Evolutionary conservation across 2,797 vertebrate genomes (phyloP).

Genomic region (Saguinus oedipus): DNA sequence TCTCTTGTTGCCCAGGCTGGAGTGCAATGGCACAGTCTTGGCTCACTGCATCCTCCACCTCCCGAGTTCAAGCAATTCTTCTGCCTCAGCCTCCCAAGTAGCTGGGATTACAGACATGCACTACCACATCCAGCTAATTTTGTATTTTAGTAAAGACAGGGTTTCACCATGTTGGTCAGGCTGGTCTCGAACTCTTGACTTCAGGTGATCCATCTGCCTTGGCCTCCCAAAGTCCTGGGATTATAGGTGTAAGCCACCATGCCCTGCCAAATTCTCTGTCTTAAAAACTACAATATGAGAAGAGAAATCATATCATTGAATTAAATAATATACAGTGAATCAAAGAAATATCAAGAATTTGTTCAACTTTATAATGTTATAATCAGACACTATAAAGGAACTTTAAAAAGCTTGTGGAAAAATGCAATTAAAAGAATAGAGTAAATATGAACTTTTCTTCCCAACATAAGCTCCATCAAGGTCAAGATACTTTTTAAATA

Average conservation of each 20-base stretch:
- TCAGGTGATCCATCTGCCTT: neutral
- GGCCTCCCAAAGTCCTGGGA: neutral
- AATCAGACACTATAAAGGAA: neutral
- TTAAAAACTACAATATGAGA: constrained; percentile 13
- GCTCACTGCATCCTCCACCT: neutral
- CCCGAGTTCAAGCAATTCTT: neutral
- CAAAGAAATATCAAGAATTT: neutral
- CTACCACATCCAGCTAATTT: neutral
- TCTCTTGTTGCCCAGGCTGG: neutral
- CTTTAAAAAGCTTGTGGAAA: neutral
- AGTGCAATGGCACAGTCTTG: neutral
- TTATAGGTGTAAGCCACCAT: neutral
- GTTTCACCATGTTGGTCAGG: neutral
- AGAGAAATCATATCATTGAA: neutral
- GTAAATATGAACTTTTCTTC: neutral
- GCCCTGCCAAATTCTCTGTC: neutral
- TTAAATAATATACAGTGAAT: neutral
- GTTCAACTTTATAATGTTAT: neutral
- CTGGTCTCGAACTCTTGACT: neutral
- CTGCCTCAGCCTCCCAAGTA: neutral
- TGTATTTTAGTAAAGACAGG: neutral
- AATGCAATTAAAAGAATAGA: neutral
- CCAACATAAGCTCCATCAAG: neutral
- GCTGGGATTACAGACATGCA: neutral
- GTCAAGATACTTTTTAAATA: neutral